These are phyloP conservation scores for Semotilus atromaculatus DNA, from an alignment of 2,797 vertebrate genomes.

Conservation along the genomic window DNA sequence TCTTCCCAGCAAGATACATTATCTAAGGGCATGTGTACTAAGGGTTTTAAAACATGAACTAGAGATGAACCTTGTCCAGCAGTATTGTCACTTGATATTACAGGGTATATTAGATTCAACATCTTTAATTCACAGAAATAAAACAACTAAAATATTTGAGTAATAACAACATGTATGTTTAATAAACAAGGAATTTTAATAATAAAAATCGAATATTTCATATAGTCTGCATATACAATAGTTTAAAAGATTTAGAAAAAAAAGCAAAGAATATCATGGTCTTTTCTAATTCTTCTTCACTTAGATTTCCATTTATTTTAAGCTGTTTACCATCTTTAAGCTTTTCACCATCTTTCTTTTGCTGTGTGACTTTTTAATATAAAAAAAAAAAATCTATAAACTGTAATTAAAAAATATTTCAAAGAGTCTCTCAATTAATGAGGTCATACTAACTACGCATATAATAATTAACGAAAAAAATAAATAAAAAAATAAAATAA, in stretches of 20 bases:
- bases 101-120: neutral
- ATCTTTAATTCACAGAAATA: neutral
- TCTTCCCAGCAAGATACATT: slow-evolving; percentile 5
- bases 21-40: neutral
- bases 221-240: neutral
- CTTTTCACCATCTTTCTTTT: neutral
- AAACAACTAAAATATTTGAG: neutral
- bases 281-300: neutral
- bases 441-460: neutral
- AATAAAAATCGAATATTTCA: neutral
- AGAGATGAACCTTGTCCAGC: slow-evolving; percentile 3
- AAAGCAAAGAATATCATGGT: neutral
- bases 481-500: too few species aligned
- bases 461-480: neutral
- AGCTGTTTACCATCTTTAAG: neutral
- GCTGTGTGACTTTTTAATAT: neutral
- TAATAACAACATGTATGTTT: neutral
- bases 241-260: neutral
- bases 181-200: neutral
- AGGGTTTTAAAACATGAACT: neutral
- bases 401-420: neutral
- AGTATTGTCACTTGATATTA: neutral
- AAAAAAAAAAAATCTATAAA: neutral
- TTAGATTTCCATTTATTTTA: neutral
- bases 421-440: neutral